Percentiles rank a stretch among this genome's conserved stretches.
These are phyloP conservation scores for Bovichtus variegatus DNA, from an alignment of 2,797 vertebrate species.

Conservation along the genomic window DNA sequence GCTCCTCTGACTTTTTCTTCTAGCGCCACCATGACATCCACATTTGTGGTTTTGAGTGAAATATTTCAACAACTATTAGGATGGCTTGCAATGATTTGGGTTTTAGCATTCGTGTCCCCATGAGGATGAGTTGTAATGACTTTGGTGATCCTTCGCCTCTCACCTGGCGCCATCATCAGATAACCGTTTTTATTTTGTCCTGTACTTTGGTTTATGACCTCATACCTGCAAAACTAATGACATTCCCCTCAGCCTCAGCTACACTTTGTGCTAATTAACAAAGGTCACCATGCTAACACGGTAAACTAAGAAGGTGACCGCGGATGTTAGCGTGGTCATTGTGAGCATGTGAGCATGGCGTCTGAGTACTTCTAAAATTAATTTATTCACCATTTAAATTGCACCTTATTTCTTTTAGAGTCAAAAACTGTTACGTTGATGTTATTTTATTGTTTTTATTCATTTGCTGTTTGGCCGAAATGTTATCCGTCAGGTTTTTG, in stretches of 20 bases:
- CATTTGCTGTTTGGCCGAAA: background rate
- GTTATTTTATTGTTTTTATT: background rate
- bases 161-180: too few relatives aligned
- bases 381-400: background rate
- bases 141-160: too few relatives aligned
- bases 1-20: background rate
- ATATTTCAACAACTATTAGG: too few relatives aligned
- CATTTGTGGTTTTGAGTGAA: background rate
- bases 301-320: background rate
- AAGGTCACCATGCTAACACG: background rate
- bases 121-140: too few relatives aligned
- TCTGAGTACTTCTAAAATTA: background rate
- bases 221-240: too few relatives aligned
- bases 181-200: too few relatives aligned
- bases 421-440: background rate
- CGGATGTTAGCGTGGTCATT: background rate
- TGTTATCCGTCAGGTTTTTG: background rate
- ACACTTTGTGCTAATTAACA: too few relatives aligned
- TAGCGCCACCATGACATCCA: too few relatives aligned
- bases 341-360: background rate
- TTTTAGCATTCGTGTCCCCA: too few relatives aligned
- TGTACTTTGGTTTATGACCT: too few relatives aligned
- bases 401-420: background rate
- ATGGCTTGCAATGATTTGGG: too few relatives aligned
- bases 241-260: too few relatives aligned